Evolutionary conservation across 2,888 invertebrate species (phyloP).

Genomic region (Sympetrum striolatum): DNA sequence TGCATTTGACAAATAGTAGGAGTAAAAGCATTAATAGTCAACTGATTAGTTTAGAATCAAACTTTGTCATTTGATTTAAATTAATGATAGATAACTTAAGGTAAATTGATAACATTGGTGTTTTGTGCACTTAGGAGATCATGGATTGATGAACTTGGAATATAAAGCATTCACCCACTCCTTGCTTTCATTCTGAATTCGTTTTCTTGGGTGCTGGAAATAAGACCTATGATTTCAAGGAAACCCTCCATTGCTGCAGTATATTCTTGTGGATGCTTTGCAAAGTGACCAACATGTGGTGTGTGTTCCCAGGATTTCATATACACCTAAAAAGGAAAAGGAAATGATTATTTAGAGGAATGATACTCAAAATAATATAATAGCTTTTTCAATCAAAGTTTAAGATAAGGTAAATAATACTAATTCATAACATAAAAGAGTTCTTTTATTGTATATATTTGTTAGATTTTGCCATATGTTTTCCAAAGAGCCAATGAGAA

Average conservation of each 20-base stretch:
- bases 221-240: conserved; percentile 27
- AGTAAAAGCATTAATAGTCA: not conserved
- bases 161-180: not conserved
- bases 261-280: conserved; percentile 27
- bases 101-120: not conserved
- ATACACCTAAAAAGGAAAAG: not conserved
- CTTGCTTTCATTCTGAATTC: not conserved
- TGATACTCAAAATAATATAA: not conserved
- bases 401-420: too few relatives aligned
- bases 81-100: not conserved
- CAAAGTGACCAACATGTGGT: conserved; percentile 28
- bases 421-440: too few relatives aligned
- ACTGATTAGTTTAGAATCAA: not conserved
- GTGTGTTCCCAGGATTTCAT: conserved; percentile 20
- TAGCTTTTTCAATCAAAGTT: not conserved
- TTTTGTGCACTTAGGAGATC: too few relatives aligned
- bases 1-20: not conserved
- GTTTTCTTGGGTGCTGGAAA: not conserved
- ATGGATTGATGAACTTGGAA: not conserved
- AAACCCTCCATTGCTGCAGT: conserved; percentile 19
- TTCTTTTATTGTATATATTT: too few relatives aligned
- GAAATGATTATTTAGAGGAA: not conserved
- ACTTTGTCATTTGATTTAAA: not conserved
- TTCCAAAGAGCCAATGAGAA: too few relatives aligned
- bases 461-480: too few relatives aligned